Base-by-base conservation (phyloP, 2,113 vertebrate species). In the Hucho hucho region DNA sequence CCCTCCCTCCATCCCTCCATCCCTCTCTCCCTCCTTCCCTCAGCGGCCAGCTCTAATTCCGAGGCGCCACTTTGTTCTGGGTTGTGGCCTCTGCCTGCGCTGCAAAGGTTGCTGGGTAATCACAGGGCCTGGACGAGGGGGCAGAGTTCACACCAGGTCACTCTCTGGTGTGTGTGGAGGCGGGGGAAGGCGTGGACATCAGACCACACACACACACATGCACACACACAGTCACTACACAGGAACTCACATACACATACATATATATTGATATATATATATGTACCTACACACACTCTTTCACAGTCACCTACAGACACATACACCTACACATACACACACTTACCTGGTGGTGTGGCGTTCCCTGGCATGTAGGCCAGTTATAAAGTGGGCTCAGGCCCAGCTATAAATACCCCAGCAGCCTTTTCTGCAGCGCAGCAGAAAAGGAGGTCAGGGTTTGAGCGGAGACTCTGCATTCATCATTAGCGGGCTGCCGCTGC, bases 391-490 rank as follows among this genome's bases (percentile, higher is more conserved):
- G 79, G 84, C 84, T 86, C 80, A 82, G 82, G 82, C 82, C 83
- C 83, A 90, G 84, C 82, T 89, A 90, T 89, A 89, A 92, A 90
- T 91, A 90, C 78, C 32, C 59, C 37, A 79, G 82, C 68, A 66
- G 59, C 24, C 65, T 93, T 92, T 90, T 91, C 87, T 90, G 85
- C 89, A 92, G 88, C 86, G n/a, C 88, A 87, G 90, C 88, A 91
- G 83, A 94, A 92, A 93, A 94, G 88, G 91, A 93, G 93, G 93
- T 94, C 94, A 93, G 90, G 90, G 83, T 93, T 90, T 90, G 79
- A 87, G 89, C 86, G 80, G 89, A 91, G 89, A 83, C 85, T 90
- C 84, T 49, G 92, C 91, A 94, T 94, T 93, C 87, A 93, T 95
- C 93, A 94, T 93, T 94, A 92, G 88, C 86, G 85, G 85, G 87